phyloP scores from a whole-genome alignment of 1,140 invertebrate genomes.

The Capitella teleta region DNA sequence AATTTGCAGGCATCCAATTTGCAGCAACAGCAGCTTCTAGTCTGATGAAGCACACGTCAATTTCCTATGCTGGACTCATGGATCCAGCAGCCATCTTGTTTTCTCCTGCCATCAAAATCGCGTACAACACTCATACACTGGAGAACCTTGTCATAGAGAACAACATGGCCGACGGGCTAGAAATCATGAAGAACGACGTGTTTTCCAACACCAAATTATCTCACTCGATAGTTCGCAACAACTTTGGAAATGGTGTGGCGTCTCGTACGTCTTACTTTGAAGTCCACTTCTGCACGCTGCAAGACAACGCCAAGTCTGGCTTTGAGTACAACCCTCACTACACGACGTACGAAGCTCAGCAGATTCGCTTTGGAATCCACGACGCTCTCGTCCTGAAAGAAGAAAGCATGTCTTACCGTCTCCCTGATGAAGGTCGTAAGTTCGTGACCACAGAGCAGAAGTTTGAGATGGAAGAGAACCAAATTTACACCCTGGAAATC shows the following conservation, averaged over 20 bases:
- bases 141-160: constrained; percentile 53
- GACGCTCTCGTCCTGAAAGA: constrained; percentile 4
- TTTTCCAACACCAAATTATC: constrained; percentile 11
- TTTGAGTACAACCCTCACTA: constrained; percentile 85
- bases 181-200: constrained; percentile 79
- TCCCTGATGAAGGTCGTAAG: background rate
- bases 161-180: constrained; percentile 54
- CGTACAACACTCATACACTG: constrained; percentile 84
- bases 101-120: constrained; percentile 84
- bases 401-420: background rate
- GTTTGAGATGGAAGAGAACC: background rate
- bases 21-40: constrained; percentile 20
- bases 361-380: constrained; percentile 11
- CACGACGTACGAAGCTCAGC: constrained; percentile 47
- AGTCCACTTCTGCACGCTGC: constrained; percentile 22
- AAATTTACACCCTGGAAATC: background rate
- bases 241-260: constrained; percentile 30
- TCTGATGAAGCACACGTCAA: constrained; percentile 21
- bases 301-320: constrained; percentile 69
- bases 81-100: constrained; percentile 85
- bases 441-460: background rate
- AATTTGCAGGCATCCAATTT: constrained; percentile 26
- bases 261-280: constrained; percentile 23
- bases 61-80: constrained; percentile 63
- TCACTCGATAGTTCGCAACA: constrained; percentile 16